phyloP scores from a whole-genome alignment of 2,113 vertebrate species.

The Lampris megalopsis region DNA sequence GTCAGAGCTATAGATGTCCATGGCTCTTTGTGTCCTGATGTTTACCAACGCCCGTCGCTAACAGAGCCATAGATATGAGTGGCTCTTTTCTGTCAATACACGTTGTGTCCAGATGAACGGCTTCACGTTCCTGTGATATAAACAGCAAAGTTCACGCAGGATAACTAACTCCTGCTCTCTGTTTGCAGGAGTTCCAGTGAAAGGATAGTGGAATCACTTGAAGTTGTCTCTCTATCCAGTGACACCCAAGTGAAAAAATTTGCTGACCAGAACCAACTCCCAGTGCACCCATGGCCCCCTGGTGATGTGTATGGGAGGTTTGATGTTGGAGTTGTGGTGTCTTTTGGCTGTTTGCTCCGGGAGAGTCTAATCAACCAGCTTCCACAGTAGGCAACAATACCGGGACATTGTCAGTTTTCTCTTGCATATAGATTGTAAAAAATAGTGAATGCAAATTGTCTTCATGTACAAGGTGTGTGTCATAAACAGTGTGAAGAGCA shows the following conservation, averaged over 20 bases:
- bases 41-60: too few species aligned
- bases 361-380: conserved; percentile 92
- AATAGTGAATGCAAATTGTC: too few species aligned
- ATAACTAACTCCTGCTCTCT: not conserved
- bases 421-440: too few species aligned
- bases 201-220: conserved; percentile 83
- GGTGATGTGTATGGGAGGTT: conserved; percentile 79
- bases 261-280: conserved; percentile 83
- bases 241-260: conserved; percentile 86
- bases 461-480: too few species aligned
- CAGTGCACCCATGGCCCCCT: conserved; percentile 87
- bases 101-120: too few species aligned
- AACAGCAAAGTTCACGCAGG: not conserved
- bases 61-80: too few species aligned
- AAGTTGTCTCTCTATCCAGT: conserved; percentile 87
- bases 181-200: conserved; percentile 64
- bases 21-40: too few species aligned
- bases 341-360: conserved; percentile 90
- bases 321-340: conserved; percentile 95
- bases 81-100: too few species aligned
- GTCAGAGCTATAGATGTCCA: too few species aligned
- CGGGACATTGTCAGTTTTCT: too few species aligned
- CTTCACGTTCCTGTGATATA: too few species aligned
- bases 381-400: conserved; percentile 85
- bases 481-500: too few species aligned